Conservation (phyloP, 2,888 invertebrate species). For the Amiota communis region DNA sequence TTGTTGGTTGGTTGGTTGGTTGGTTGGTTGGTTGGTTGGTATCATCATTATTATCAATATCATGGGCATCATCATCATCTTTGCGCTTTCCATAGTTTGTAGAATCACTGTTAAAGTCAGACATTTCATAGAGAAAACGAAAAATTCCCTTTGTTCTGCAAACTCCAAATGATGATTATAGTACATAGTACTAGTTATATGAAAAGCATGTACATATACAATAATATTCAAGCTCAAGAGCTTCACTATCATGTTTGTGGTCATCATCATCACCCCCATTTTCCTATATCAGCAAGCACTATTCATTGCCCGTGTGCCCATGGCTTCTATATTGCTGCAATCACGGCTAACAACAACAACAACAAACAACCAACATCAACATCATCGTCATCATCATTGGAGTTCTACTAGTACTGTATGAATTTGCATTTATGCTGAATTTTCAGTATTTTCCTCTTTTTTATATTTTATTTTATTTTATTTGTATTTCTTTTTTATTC, state of each 20-base stretch:
- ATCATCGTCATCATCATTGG: neutral
- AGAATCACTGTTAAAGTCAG: too few species aligned
- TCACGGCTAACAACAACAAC: conserved; percentile 34
- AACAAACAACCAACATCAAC: neutral
- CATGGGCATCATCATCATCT: neutral
- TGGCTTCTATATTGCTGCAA: neutral
- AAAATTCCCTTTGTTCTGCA: too few species aligned
- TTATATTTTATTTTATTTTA: conserved; percentile 15
- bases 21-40: too few species aligned
- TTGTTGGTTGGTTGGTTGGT: too few species aligned
- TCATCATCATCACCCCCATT: conserved; percentile 37
- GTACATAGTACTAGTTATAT: too few species aligned
- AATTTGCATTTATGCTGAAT: conserved; percentile 31
- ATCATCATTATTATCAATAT: conserved; percentile 19
- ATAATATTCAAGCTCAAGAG: conserved; percentile 62
- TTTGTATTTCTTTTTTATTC: conserved; percentile 43
- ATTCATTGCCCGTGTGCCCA: neutral
- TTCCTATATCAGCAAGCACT: conserved; percentile 7
- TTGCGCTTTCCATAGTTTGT: too few species aligned
- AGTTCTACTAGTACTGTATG: conserved; percentile 6
- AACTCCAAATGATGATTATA: too few species aligned
- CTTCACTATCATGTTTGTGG: conserved; percentile 40
- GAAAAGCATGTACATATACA: too few species aligned
- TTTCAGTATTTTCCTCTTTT: conserved; percentile 20
- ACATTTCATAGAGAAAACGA: too few species aligned